Percentiles rank a stretch among this genome's conserved stretches.
Evolutionary conservation across 2,888 invertebrate genomes (phyloP).

Genomic region (Malthinus seriepunctatus): DNA sequence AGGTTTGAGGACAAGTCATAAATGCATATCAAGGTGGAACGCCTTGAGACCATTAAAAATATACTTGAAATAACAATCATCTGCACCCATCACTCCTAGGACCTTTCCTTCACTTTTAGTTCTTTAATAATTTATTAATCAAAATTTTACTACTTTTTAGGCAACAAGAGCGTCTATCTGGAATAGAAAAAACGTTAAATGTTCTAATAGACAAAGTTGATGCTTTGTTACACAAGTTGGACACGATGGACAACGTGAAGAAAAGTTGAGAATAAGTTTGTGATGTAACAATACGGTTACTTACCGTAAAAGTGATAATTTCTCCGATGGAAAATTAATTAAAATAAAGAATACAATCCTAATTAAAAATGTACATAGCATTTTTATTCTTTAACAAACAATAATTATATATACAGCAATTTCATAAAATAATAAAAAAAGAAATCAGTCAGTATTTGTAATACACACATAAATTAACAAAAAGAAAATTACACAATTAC

Average conservation of each 20-base stretch:
- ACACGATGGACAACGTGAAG: slow-evolving; percentile 34
- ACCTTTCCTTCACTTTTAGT: too few relatives aligned
- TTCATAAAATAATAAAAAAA: slow-evolving; percentile 35
- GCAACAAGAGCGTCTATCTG: slow-evolving; percentile 45
- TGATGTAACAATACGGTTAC: too few relatives aligned
- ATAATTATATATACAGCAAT: slow-evolving; percentile 20
- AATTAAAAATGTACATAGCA: slow-evolving; percentile 7
- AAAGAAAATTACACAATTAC: slow-evolving; percentile 4
- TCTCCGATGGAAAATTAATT: not conserved
- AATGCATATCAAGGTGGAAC: too few relatives aligned
- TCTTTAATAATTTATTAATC: too few relatives aligned
- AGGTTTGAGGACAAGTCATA: too few relatives aligned
- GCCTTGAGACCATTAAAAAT: too few relatives aligned
- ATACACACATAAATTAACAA: slow-evolving; percentile 22
- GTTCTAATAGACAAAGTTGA: slow-evolving; percentile 39
- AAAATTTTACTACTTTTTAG: slow-evolving; percentile 32
- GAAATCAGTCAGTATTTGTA: slow-evolving; percentile 27
- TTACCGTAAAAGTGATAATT: too few relatives aligned
- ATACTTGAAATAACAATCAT: too few relatives aligned
- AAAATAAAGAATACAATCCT: not conserved
- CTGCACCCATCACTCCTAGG: too few relatives aligned
- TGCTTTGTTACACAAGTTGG: slow-evolving; percentile 39
- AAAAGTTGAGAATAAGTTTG: too few relatives aligned
- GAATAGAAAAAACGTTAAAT: slow-evolving; percentile 41
- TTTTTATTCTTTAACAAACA: slow-evolving; percentile 20